Evolutionary conservation across 2,113 vertebrate species (phyloP).

Genomic region (Sisor rabdophorus): DNA sequence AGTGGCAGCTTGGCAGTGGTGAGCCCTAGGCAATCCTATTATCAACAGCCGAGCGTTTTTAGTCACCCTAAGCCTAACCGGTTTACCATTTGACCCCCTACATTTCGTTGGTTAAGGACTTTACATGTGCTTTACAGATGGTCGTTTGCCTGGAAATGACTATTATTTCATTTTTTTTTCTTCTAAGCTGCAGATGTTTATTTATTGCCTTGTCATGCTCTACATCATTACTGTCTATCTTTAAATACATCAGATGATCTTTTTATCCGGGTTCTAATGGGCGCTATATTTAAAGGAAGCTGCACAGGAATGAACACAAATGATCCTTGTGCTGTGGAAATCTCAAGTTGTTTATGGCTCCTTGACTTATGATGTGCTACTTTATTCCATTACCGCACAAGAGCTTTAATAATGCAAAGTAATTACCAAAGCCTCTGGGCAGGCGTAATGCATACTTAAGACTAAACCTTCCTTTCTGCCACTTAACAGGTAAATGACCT

Average conservation of each 20-base stretch:
- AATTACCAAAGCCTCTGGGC: slow-evolving; percentile 61
- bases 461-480: slow-evolving; percentile 53
- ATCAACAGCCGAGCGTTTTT: no score
- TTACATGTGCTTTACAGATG: not conserved
- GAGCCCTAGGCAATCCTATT: no score
- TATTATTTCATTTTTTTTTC: not conserved
- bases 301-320: not conserved
- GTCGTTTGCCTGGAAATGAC: not conserved
- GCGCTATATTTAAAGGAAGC: not conserved
- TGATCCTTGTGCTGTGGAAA: slow-evolving; percentile 6
- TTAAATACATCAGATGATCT: no score
- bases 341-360: slow-evolving; percentile 40
- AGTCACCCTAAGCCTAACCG: no score
- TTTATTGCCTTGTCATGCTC: not conserved
- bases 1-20: no score
- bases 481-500: slow-evolving; percentile 58
- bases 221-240: not conserved
- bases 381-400: slow-evolving; percentile 68
- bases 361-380: slow-evolving; percentile 25
- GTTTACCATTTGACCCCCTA: no score
- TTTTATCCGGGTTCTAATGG: not conserved
- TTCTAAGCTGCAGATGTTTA: not conserved
- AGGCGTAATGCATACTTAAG: slow-evolving; percentile 50
- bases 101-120: no score
- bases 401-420: slow-evolving; percentile 72